Conservation (phyloP, 2,113 vertebrate species). For the Rhinolophus ferrumequinum region DNA sequence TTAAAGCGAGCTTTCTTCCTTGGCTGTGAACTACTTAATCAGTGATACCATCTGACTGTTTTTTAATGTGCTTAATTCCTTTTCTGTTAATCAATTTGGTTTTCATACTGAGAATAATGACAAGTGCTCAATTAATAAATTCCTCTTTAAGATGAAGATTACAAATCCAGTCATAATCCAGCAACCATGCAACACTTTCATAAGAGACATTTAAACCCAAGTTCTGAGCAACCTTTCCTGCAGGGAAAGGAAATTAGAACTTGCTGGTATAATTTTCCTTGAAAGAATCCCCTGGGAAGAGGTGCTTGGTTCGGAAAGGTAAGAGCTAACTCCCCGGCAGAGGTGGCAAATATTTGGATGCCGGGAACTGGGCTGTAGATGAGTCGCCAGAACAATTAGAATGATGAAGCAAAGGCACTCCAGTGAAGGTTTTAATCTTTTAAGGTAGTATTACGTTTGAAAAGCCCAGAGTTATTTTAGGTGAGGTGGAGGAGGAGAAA, state of each 20-base stretch:
- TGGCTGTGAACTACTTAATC: background rate
- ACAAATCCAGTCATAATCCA: slow-evolving; percentile 17
- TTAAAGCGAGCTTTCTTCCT: background rate
- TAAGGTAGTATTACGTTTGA: background rate
- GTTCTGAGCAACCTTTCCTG: slow-evolving; percentile 41
- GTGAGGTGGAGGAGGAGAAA: background rate
- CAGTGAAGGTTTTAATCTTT: slow-evolving; percentile 4
- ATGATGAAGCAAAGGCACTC: background rate
- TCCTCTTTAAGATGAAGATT: slow-evolving; percentile 50
- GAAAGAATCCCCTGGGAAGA: background rate
- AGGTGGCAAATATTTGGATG: background rate
- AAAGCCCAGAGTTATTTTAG: background rate
- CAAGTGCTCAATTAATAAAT: slow-evolving; percentile 13
- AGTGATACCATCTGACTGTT: background rate
- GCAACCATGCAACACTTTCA: background rate
- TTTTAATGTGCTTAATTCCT: background rate
- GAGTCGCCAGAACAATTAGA: background rate
- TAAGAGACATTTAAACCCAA: slow-evolving; percentile 17
- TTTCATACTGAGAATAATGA: slow-evolving; percentile 54
- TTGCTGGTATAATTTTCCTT: background rate
- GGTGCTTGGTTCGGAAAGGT: slow-evolving; percentile 6
- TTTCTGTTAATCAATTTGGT: slow-evolving; percentile 27
- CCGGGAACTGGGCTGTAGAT: background rate
- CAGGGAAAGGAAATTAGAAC: slow-evolving; percentile 55
- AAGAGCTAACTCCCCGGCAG: background rate